Evolutionary conservation across 2,888 invertebrate species (phyloP).

Genomic region (Diploptera punctata): DNA sequence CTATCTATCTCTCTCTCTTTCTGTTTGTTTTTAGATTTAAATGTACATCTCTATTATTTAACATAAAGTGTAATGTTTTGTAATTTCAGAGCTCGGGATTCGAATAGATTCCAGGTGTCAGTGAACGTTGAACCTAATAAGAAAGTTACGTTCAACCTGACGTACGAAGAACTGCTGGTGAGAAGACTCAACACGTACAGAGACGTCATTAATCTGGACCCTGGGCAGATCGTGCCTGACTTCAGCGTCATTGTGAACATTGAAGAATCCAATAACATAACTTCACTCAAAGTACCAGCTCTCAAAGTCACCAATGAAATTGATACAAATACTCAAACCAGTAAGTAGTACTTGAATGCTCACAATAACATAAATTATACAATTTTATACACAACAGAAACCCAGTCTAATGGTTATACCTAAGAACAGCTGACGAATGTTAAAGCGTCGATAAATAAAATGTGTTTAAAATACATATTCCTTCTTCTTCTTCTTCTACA

Average conservation of each 20-base stretch:
- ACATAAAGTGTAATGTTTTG: not conserved
- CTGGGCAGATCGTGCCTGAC: conserved; percentile 61
- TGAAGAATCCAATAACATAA: conserved; percentile 67
- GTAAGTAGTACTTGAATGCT: too few species aligned
- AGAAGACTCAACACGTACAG: conserved; percentile 54
- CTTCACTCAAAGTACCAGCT: conserved; percentile 66
- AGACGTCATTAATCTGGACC: conserved; percentile 53
- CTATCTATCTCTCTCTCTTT: not conserved
- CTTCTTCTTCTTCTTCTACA: too few species aligned
- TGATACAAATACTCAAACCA: too few species aligned
- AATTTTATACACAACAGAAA: too few species aligned
- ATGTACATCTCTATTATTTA: not conserved
- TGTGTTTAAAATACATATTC: too few species aligned
- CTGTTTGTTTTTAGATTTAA: not conserved
- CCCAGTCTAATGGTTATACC: too few species aligned
- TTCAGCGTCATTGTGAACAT: conserved; percentile 69
- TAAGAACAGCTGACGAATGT: too few species aligned
- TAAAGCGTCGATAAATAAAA: too few species aligned
- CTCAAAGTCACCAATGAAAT: conserved; percentile 70
- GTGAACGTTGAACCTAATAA: conserved; percentile 53
- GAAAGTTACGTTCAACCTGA: conserved; percentile 55
- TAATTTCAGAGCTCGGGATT: conserved; percentile 48
- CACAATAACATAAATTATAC: too few species aligned
- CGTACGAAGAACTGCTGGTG: conserved; percentile 56
- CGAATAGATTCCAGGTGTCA: conserved; percentile 52